These are phyloP conservation scores for Myotis brandtii DNA, from an alignment of 2,113 vertebrate species.

Conservation along the genomic window DNA sequence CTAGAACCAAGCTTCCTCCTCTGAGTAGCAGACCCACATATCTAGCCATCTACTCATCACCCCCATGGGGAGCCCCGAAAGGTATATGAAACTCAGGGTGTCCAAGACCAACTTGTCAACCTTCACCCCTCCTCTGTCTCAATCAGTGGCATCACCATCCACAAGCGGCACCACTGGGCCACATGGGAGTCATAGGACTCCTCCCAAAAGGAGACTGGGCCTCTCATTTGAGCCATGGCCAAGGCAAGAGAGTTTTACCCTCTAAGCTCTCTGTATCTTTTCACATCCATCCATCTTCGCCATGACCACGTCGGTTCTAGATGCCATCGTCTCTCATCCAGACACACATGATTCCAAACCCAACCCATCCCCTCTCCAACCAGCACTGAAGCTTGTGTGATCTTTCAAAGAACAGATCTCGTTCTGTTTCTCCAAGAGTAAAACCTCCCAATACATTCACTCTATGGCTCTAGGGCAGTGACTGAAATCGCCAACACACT, in stretches of 20 bases:
- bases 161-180: not conserved
- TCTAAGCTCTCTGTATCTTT: not conserved
- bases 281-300: rapidly evolving
- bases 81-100: not conserved
- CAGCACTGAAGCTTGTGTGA: rapidly evolving
- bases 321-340: not conserved
- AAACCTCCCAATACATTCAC: not conserved
- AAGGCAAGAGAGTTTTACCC: rapidly evolving
- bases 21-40: not conserved
- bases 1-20: not conserved
- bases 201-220: not conserved
- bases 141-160: not conserved
- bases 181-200: rapidly evolving
- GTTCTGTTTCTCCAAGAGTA: not conserved
- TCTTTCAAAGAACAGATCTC: not conserved
- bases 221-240: rapidly evolving
- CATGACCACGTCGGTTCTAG: not conserved
- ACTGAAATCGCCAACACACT: rapidly evolving
- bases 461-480: too few relatives aligned
- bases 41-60: not conserved
- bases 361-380: rapidly evolving
- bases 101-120: not conserved
- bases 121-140: not conserved
- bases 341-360: not conserved
- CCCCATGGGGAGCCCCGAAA: not conserved